Evolutionary conservation across 2,797 vertebrate genomes (phyloP), one percentile per base, ranked within the genome.

Genomic region (Ctenopoma multispine): DNA sequence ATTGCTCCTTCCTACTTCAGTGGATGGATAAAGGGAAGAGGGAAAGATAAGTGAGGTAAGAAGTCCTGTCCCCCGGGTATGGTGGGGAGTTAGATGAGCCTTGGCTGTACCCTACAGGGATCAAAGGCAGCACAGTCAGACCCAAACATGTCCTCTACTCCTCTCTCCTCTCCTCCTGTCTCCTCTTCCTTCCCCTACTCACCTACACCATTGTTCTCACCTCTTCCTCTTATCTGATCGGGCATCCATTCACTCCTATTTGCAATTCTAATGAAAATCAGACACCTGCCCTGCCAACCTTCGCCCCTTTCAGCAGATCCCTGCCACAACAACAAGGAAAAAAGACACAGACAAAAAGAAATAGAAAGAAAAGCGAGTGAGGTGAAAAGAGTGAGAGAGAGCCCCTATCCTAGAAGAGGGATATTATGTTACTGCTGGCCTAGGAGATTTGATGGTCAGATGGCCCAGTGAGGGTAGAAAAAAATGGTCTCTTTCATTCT

Each of bases 241-340:
- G 94, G 93, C 89, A 90, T 94, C 93, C 87, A 79, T 90, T 89
- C 87, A 72, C 92, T 84, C 90, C 85, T 92, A 96, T 96, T 96
- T 96, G 94, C 95, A 96, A 95, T 96, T 96, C 96, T 95, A 96
- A 97, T 98, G 96, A 96, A 96, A 96, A 96, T 93, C 93, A 96
- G 94, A 96, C 96, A 97, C 96, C 96, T 96, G 95, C 89, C 84
- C 88, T 92, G 92, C 93, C 95, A 95, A 92, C 85, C 94, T 95
- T 95, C 91, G 47, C 86, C 90, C 89, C 93, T 95, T 90, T 87
- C 90, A 91, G 84, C 65, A 84, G 80, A 65, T 75, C 72, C 53
- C 56, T 75, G 79, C 89, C 83, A 84, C 89, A 87, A 89, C 91
- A 88, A 89, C 77, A 66, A 67, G 78, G 71, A 79, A 69, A 61